Base-by-base conservation (phyloP, 2,113 vertebrate species). In the Vidua chalybeata region DNA sequence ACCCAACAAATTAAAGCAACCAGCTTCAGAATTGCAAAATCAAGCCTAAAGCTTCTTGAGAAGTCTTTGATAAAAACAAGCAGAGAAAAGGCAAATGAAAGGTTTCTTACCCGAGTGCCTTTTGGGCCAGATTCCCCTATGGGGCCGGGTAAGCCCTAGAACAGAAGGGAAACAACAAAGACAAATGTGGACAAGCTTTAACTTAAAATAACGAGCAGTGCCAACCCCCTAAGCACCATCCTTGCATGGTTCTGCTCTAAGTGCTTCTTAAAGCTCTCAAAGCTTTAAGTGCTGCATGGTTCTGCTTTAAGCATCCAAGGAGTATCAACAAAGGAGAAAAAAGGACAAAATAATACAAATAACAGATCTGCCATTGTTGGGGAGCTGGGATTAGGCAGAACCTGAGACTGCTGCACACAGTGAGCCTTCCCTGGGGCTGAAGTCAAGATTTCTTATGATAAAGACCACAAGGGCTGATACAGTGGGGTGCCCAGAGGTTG, bases 131-230 rank as follows among this genome's bases (percentile, higher is more conserved):
- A 55, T 68, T 98, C 98, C 96, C 99, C 99, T 99, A 99, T 93
- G 28, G 99, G 99, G 94, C 99, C 99, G 91, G 99, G 99, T 97
- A 99, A 98, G 83, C 99, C 99, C 99, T 99, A 96, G 87, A 98
- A 99, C 71, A 98, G 79, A 98, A 96, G 96, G 90, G 63, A 92
- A 67, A 94, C 89, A 87, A 97, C 80, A 92, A 94, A 96, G 90
- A 97, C 96, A 97, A 97, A 97, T 97, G 96, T 97, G 97, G 97
- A 96, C 87, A 93, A 76, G 87, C 48, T 96, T 96, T 89, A 87
- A 92, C 37, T 89, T 43, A 18, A 52, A 35, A 24, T 9, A 66
- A 55, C 0, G 0, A 94, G 55, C 58, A 49, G 73, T 81, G 91
- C 84, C 86, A 96, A 55, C 52, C 48, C 89, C 76, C 88, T 83